Percentiles rank a stretch among this genome's conserved stretches.
Evolutionary conservation across 2,113 vertebrate species (phyloP).

Genomic region (Rhabdornis inornatus): DNA sequence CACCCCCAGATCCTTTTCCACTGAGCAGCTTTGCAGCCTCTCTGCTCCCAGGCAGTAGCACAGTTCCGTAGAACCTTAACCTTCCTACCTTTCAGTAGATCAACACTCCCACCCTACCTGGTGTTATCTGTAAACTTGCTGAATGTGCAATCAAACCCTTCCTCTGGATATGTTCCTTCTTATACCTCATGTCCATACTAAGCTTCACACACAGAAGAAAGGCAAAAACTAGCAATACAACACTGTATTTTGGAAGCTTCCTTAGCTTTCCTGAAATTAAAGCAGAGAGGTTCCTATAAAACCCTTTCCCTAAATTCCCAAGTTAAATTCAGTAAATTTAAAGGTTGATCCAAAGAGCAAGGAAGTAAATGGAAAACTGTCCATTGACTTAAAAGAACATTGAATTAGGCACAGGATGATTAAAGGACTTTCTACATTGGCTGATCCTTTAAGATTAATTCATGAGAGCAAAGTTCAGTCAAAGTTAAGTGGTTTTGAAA

Average conservation of each 20-base stretch:
- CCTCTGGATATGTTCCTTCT: not conserved
- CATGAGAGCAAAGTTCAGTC: not conserved
- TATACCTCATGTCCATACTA: not conserved
- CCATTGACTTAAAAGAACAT: not conserved
- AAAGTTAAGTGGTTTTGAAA: not conserved
- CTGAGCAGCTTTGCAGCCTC: not conserved
- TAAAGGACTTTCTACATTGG: not conserved
- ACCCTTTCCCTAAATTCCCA: not conserved
- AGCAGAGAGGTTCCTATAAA: not conserved
- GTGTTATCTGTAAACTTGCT: not conserved
- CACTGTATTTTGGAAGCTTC: not conserved
- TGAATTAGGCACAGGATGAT: not conserved
- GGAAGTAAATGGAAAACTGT: not conserved
- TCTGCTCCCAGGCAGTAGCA: not conserved
- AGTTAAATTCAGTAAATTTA: not conserved
- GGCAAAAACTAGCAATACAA: not conserved
- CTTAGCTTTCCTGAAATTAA: not conserved
- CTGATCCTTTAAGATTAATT: not conserved
- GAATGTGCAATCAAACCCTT: not conserved
- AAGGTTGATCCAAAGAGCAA: not conserved
- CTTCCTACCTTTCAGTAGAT: not conserved
- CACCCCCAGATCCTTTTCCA: fast-evolving
- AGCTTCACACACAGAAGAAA: not conserved
- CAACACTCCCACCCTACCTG: not conserved
- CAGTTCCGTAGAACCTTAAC: not conserved